Evolutionary conservation across 2,888 invertebrate species (phyloP).

Genomic region (Metalampra italica): DNA sequence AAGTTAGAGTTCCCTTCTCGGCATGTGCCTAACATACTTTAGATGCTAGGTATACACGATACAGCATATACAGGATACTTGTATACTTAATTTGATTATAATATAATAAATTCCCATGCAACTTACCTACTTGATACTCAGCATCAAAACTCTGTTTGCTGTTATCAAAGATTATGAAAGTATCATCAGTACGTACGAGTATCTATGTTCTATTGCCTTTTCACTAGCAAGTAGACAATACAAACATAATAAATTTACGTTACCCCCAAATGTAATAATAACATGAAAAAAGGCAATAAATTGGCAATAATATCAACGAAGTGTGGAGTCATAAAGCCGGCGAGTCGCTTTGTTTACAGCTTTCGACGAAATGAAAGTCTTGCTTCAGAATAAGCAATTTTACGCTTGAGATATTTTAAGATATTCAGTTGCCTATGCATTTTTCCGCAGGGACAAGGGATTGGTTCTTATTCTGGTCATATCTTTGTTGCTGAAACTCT

Average conservation of each 20-base stretch:
- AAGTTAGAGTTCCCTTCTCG: too few relatives aligned
- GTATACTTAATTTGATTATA: too few relatives aligned
- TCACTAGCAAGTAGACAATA: neutral
- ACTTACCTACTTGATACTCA: too few relatives aligned
- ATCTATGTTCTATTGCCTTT: too few relatives aligned
- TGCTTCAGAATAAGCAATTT: slow-evolving; percentile 22
- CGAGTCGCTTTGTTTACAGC: slow-evolving; percentile 33
- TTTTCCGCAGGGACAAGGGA: neutral
- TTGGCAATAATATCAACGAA: slow-evolving; percentile 27
- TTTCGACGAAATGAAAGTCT: slow-evolving; percentile 26
- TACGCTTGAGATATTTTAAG: slow-evolving; percentile 12
- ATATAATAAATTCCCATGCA: too few relatives aligned
- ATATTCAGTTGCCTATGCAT: neutral
- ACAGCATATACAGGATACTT: too few relatives aligned
- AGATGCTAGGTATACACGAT: too few relatives aligned
- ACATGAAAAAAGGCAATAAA: slow-evolving; percentile 34
- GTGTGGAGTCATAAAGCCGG: slow-evolving; percentile 30
- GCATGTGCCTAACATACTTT: too few relatives aligned
- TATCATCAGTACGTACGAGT: too few relatives aligned
- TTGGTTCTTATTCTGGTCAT: neutral
- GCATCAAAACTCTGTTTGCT: too few relatives aligned
- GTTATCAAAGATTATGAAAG: too few relatives aligned
- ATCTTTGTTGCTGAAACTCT: neutral
- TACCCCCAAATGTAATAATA: slow-evolving; percentile 24
- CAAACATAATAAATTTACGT: neutral